A percentile compares a stretch with the other conserved stretches of the same genome.
Evolutionary conservation across 2,797 vertebrate genomes (phyloP).

Genomic region (Aphelocoma californica): DNA sequence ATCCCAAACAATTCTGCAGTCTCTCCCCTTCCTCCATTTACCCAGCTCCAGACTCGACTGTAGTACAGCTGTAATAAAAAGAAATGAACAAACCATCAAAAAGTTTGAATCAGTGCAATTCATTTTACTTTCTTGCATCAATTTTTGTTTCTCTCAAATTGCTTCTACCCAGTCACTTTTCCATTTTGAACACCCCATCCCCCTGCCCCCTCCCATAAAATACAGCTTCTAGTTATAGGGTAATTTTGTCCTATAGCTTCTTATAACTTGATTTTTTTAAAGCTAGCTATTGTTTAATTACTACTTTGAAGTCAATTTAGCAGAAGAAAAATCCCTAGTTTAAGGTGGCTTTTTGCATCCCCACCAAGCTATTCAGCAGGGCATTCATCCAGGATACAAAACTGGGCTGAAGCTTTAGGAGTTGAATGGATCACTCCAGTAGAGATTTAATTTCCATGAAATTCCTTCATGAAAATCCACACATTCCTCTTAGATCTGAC

Average conservation of each 20-base stretch:
- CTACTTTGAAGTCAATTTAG: slow-evolving; percentile 64
- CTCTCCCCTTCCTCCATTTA: not conserved
- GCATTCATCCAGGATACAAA: slow-evolving; percentile 61
- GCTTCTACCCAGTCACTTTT: not conserved
- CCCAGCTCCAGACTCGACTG: not conserved
- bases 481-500: slow-evolving; percentile 43
- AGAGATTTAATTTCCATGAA: slow-evolving; percentile 67
- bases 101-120: not conserved
- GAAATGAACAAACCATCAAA: not conserved
- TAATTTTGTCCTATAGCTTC: not conserved
- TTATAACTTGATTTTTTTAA: slow-evolving; percentile 8
- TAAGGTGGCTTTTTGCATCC: slow-evolving; percentile 64
- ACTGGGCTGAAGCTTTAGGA: slow-evolving; percentile 50
- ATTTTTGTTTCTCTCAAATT: not conserved
- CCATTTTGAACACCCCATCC: not conserved
- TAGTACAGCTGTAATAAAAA: not conserved
- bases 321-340: slow-evolving; percentile 37
- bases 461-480: slow-evolving; percentile 59
- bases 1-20: not conserved
- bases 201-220: not conserved
- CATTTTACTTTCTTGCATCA: not conserved
- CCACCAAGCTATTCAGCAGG: slow-evolving; percentile 59
- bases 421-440: slow-evolving; percentile 55
- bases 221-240: not conserved
- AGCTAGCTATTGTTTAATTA: slow-evolving; percentile 59